A percentile compares a stretch with the other conserved stretches of the same genome.
Evolutionary conservation across 2,113 vertebrate species (phyloP).

Genomic region (Ramphastos sulfuratus): DNA sequence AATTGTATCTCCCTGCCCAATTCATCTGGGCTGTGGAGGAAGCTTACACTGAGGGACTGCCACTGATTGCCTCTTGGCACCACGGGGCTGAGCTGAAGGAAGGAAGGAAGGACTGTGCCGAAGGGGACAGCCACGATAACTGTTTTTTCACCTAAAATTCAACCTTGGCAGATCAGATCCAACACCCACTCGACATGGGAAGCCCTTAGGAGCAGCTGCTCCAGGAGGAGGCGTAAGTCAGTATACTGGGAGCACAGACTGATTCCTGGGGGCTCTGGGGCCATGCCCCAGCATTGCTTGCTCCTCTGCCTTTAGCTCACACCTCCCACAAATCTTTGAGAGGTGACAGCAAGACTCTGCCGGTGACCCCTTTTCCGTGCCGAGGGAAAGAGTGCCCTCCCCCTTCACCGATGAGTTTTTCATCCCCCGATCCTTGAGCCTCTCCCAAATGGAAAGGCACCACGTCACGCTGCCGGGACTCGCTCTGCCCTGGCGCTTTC

Average conservation of each 20-base stretch:
- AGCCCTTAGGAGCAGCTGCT: not conserved
- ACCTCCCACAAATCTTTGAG: not conserved
- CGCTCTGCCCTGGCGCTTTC: not conserved
- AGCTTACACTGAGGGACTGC: rapidly evolving
- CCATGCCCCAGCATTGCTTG: rapidly evolving
- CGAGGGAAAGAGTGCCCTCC: not conserved
- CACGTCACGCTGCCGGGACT: rapidly evolving
- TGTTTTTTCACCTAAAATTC: not conserved
- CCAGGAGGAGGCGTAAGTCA: rapidly evolving
- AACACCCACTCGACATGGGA: rapidly evolving
- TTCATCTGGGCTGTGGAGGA: not conserved
- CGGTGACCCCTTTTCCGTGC: no score
- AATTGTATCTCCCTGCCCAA: not conserved
- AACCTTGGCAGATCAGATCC: not conserved
- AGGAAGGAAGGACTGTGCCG: not conserved
- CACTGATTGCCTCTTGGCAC: not conserved
- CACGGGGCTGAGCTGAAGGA: rapidly evolving
- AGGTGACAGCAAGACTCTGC: no score
- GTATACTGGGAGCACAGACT: no score
- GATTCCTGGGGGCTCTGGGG: rapidly evolving
- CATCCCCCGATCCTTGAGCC: not conserved
- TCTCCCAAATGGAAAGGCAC: not conserved
- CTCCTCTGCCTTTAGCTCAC: not conserved
- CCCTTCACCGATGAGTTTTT: not conserved
- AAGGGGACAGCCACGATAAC: not conserved